Conservation (phyloP, 2,797 vertebrate species). For the Nannoperca australis region DNA sequence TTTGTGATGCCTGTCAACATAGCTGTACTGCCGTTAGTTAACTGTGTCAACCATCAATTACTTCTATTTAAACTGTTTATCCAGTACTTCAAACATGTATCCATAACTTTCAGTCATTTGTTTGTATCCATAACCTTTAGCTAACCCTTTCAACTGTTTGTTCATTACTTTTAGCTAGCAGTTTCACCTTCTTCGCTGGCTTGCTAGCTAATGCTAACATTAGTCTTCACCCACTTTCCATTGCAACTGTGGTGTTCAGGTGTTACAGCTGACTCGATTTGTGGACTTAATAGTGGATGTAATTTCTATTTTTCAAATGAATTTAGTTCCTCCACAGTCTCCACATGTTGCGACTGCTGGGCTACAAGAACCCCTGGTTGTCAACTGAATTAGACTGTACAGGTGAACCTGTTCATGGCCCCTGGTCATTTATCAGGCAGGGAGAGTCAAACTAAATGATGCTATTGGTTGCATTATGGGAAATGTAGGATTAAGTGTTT, state of each 20-base stretch:
- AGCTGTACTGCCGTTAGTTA: no score
- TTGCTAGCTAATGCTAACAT: neutral
- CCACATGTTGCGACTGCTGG: neutral
- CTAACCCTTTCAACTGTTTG: neutral
- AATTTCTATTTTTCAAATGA: neutral
- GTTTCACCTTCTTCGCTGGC: neutral
- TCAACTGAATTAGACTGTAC: neutral
- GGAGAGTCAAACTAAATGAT: no score
- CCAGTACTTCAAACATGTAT: neutral
- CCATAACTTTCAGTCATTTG: neutral
- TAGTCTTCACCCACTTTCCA: neutral
- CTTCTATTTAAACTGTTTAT: neutral
- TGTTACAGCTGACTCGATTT: neutral
- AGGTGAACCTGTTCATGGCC: no score
- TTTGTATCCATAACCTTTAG: neutral
- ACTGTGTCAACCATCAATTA: no score
- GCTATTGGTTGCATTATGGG: neutral
- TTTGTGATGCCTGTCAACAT: neutral
- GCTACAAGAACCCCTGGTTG: neutral
- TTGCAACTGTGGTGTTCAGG: neutral
- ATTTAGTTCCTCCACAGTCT: neutral
- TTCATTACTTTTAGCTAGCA: neutral
- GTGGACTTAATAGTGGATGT: neutral
- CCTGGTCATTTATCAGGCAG: no score
- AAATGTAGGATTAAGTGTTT: conserved; percentile 8